Conservation (phyloP, 2,797 vertebrate genomes). For the Echiichthys vipera region DNA sequence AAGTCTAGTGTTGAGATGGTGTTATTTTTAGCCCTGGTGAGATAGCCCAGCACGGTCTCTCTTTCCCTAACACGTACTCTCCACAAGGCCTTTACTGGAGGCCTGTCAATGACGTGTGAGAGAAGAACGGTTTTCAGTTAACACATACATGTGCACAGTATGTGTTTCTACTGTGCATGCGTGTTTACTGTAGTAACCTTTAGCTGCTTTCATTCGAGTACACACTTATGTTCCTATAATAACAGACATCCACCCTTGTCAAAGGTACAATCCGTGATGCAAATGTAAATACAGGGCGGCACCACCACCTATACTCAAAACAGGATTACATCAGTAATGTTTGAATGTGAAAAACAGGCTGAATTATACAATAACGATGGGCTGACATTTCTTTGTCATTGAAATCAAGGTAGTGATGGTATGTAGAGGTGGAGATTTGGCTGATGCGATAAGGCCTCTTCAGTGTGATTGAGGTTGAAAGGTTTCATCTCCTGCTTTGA, state of each 20-base stretch:
- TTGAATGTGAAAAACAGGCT: not conserved
- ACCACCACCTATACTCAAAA: not conserved
- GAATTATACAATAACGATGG: not conserved
- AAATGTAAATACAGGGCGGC: not conserved
- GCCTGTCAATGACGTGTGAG: constrained; percentile 51
- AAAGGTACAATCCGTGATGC: not conserved
- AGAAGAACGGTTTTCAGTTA: constrained; percentile 33
- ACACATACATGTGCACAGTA: constrained; percentile 8
- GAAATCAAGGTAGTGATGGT: not conserved
- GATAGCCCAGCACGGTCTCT: too few relatives aligned
- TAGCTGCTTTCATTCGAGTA: constrained; percentile 9
- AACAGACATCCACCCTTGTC: not conserved
- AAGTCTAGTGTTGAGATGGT: constrained; percentile 47
- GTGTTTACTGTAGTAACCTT: constrained; percentile 31
- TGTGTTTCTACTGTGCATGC: constrained; percentile 7
- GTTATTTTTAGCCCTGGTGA: constrained; percentile 75
- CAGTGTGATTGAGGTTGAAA: not conserved
- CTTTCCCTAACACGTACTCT: constrained; percentile 66
- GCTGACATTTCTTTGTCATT: not conserved
- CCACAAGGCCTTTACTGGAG: constrained; percentile 58
- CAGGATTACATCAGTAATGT: not conserved
- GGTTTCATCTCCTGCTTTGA: not conserved
- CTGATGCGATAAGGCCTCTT: not conserved
- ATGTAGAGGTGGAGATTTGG: not conserved
- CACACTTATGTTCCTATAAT: not conserved